Conservation (phyloP, 2,797 vertebrate species). For the Vireo griseus region DNA sequence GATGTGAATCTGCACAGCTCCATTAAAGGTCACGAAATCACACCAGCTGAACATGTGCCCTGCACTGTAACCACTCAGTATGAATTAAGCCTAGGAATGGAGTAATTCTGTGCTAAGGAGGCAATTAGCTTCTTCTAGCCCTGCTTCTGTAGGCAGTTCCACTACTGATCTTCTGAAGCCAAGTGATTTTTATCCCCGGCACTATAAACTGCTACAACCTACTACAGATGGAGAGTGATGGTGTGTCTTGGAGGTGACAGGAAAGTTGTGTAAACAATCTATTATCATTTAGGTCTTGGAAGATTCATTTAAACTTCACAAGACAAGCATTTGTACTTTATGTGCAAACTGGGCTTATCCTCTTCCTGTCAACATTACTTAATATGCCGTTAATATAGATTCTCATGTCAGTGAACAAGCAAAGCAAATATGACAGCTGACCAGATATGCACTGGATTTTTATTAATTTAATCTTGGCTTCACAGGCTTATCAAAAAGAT, state of each 20-base stretch:
- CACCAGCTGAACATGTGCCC: background rate
- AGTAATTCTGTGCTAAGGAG: background rate
- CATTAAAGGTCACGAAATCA: background rate
- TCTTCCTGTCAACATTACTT: background rate
- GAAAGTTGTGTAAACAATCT: background rate
- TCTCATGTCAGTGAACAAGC: background rate
- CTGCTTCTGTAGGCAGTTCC: background rate
- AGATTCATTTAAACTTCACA: background rate
- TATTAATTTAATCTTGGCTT: background rate
- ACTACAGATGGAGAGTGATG: background rate
- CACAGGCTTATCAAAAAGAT: background rate
- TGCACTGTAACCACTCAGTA: background rate
- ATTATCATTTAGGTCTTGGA: background rate
- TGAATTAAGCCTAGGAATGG: background rate
- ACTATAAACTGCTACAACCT: background rate
- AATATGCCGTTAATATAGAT: background rate
- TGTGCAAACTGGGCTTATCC: background rate
- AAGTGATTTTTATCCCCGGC: background rate
- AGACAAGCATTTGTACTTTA: background rate
- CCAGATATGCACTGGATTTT: background rate
- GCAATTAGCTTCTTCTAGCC: background rate
- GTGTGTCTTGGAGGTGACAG: background rate
- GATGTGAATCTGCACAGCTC: background rate
- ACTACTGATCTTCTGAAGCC: background rate
- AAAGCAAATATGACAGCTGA: slow-evolving; percentile 8